Evolutionary conservation across 1,140 invertebrate genomes (phyloP), one percentile per base, ranked within the genome.

Genomic region (Drosophila azteca): DNA sequence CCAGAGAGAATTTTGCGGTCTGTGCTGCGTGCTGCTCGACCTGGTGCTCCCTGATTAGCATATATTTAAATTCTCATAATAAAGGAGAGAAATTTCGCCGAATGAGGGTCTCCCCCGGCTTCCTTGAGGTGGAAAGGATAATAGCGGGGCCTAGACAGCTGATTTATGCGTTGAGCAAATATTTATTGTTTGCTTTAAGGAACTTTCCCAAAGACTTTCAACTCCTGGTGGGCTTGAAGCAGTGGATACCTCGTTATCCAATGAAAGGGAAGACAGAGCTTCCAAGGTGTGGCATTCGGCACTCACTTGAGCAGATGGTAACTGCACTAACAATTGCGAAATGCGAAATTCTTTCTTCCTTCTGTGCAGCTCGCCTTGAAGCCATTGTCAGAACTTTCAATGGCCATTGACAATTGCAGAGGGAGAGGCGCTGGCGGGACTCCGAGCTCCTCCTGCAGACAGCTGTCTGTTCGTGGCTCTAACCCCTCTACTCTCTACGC

Each of bases 41-140:
- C 35, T 5, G 35, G 3, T 13, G 35, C 35, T 13, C 4, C 11
- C 35, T 13, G 35, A 66, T 83, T 83, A 83, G 61, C 82, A 85
- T 85, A 81, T 59, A 85, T 85, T 85, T 81, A 81, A 85, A 85
- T 81, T 87, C 66, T 26, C 67, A 70, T 77, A 67, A 67, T 74
- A 80, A 87, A 85, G 68, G 77, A 61, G 73, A 63, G 59, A 77
- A 39, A 39, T 5, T 31, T 39, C 24, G 50, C 51, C 20, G 43
- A 29, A 17, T 31, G n/a, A 31, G 22, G 7, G 46, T 64, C 48
- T 39, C 39, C 45, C 45, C 9, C 51, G 31, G 3, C 2, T 17
- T 39, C 5, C 48, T 64, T 60, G 77, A 62, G 59, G 65, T 77
- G 74, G 77, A 45, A 60, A 61, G 48, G 78, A 78, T 85, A 85